These are phyloP conservation scores for Odobenus rosmarus DNA, from an alignment of 2,113 vertebrate species.

Conservation along the genomic window DNA sequence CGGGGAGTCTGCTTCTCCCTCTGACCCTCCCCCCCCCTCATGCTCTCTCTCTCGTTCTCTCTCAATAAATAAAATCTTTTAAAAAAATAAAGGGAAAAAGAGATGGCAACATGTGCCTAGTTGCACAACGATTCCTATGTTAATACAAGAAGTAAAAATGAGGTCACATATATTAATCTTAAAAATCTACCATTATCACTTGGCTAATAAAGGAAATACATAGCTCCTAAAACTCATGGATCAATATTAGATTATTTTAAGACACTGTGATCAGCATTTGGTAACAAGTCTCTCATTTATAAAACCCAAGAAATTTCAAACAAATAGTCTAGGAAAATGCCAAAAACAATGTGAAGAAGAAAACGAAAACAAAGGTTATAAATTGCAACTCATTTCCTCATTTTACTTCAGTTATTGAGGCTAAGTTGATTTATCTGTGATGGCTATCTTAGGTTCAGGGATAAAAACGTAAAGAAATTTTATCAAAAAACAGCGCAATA, in stretches of 20 bases:
- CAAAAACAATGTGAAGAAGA: background rate
- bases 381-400: conserved; percentile 16
- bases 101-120: background rate
- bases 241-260: background rate
- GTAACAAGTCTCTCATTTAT: conserved; percentile 47
- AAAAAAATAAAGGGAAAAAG: background rate
- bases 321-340: background rate
- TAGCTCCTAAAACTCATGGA: background rate
- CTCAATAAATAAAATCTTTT: background rate
- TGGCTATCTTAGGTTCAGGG: background rate
- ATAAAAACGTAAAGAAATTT: background rate
- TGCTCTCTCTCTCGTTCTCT: too few species aligned
- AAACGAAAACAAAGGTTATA: background rate
- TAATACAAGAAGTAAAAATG: background rate
- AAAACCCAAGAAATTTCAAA: conserved; percentile 46
- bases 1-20: too few species aligned
- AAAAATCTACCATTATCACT: background rate
- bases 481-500: background rate
- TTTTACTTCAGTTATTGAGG: conserved; percentile 1
- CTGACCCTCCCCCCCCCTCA: too few species aligned
- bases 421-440: background rate
- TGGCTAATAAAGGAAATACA: background rate
- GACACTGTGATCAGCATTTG: background rate
- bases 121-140: background rate
- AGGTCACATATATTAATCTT: background rate